A percentile compares a stretch with the other conserved stretches of the same genome.
These are phyloP conservation scores for Haemorhous mexicanus DNA, from an alignment of 2,113 vertebrate genomes.

Conservation along the genomic window DNA sequence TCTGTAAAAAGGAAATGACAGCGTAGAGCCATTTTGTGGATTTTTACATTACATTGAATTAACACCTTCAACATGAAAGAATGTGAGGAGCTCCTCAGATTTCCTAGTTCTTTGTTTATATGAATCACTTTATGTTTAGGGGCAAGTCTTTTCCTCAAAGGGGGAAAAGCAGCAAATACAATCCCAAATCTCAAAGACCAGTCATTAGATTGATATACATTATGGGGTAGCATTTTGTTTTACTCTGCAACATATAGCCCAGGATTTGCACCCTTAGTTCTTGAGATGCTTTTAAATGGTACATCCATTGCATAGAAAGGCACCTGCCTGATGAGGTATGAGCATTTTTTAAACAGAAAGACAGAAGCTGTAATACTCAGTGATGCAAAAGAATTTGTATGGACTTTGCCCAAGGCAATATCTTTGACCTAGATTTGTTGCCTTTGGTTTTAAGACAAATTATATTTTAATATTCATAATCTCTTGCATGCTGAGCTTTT, in stretches of 20 bases:
- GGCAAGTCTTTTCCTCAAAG: neutral
- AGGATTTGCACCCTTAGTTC: neutral
- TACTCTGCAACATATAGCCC: neutral
- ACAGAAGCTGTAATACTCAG: neutral
- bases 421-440: slow-evolving; percentile 47
- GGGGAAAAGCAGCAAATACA: neutral
- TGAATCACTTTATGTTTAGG: neutral
- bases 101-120: neutral
- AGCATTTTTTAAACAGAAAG: neutral
- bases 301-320: neutral
- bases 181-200: neutral
- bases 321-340: neutral
- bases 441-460: slow-evolving; percentile 30
- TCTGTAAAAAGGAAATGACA: neutral
- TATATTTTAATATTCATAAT: slow-evolving; percentile 25
- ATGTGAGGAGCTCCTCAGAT: neutral
- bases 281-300: neutral
- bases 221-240: neutral
- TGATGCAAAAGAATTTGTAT: slow-evolving; percentile 19
- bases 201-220: neutral
- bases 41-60: neutral
- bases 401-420: slow-evolving; percentile 23
- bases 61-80: neutral
- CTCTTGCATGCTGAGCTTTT: neutral
- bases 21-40: neutral